These are phyloP conservation scores for Saccostrea cuccullata DNA, from an alignment of 1,140 invertebrate species.

Conservation along the genomic window DNA sequence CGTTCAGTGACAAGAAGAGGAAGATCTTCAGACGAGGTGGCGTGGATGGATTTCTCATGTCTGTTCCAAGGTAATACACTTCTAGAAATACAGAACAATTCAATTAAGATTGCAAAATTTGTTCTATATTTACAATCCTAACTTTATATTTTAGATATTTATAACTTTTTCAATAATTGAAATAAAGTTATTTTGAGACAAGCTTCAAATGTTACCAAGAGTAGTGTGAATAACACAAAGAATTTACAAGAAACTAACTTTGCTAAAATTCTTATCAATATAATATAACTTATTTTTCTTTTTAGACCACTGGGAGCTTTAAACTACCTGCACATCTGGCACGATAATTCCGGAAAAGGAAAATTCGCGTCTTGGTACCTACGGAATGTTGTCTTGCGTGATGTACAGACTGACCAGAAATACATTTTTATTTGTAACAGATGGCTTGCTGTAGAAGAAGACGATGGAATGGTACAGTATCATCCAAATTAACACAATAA, in stretches of 20 bases:
- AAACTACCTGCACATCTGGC: constrained; percentile 81
- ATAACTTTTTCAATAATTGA: neutral
- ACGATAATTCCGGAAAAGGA: constrained; percentile 81
- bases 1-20: constrained; percentile 77
- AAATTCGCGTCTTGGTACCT: constrained; percentile 81
- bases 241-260: neutral
- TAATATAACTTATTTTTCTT: constrained; percentile 9
- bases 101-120: no score
- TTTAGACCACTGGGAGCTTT: constrained; percentile 80
- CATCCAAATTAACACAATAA: neutral
- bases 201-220: no score
- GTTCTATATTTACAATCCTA: no score
- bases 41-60: constrained; percentile 80
- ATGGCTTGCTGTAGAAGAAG: constrained; percentile 83
- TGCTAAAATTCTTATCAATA: neutral
- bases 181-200: no score
- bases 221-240: neutral
- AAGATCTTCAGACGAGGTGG: constrained; percentile 78
- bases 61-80: constrained; percentile 76
- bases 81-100: neutral
- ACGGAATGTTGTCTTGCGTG: constrained; percentile 80
- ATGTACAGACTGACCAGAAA: constrained; percentile 81
- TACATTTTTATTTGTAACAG: constrained; percentile 80
- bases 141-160: no score
- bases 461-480: constrained; percentile 80